Evolutionary conservation across 2,797 vertebrate species (phyloP).

Genomic region (Gastrophryne carolinensis): DNA sequence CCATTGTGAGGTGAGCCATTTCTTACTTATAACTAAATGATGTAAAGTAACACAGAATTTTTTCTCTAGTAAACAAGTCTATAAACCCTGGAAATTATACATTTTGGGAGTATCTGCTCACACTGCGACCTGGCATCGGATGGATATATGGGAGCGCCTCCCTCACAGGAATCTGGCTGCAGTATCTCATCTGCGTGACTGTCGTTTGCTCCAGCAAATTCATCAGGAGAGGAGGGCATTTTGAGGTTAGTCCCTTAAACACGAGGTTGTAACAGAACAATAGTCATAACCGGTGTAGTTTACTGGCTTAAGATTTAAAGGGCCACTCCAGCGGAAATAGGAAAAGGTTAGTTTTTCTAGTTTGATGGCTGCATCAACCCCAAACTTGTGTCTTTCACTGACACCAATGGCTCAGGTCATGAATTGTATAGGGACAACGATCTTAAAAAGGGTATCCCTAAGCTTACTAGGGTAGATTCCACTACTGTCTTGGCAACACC

Average conservation of each 20-base stretch:
- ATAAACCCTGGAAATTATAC: conserved; percentile 47
- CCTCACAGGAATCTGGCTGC: conserved; percentile 72
- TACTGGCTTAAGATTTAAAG: no score
- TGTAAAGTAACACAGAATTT: not conserved
- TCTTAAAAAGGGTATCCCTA: no score
- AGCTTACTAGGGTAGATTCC: no score
- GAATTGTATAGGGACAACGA: no score
- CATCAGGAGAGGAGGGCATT: conserved; percentile 80
- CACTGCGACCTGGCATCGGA: conserved; percentile 72
- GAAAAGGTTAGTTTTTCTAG: no score
- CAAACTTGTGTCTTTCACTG: no score
- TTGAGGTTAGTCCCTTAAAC: conserved; percentile 70
- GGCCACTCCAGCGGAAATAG: no score
- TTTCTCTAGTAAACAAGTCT: conserved; percentile 64
- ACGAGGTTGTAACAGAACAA: not conserved
- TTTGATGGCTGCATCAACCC: no score
- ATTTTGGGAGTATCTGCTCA: conserved; percentile 80
- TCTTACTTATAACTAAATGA: not conserved
- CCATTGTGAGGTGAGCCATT: no score
- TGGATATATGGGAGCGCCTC: conserved; percentile 76
- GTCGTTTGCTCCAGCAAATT: conserved; percentile 80
- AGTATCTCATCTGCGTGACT: conserved; percentile 75
- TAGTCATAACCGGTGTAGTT: no score
- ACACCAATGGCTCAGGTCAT: no score
- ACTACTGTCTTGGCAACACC: no score